These are phyloP conservation scores for Iguana delicatissima DNA, from an alignment of 2,797 vertebrate species.

Conservation along the genomic window DNA sequence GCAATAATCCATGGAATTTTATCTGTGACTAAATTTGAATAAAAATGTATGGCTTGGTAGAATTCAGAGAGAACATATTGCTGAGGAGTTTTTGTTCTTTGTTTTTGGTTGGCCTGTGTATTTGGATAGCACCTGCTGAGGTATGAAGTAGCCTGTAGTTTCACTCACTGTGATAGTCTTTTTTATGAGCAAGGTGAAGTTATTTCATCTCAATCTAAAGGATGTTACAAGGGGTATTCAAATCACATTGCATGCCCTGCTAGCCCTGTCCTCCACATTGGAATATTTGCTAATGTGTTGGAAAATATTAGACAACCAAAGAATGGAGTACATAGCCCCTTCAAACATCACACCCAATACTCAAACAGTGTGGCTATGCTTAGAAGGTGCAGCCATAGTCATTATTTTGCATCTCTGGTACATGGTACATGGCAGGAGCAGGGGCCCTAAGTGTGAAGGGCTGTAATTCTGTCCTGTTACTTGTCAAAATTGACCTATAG, in stretches of 20 bases:
- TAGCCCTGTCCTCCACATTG: background rate
- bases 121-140: background rate
- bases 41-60: background rate
- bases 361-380: no score
- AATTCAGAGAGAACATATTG: background rate
- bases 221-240: background rate
- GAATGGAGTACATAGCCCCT: background rate
- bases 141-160: background rate
- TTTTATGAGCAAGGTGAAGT: background rate
- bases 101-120: background rate
- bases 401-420: background rate
- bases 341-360: background rate
- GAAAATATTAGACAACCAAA: background rate
- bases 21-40: background rate
- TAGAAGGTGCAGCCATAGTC: background rate
- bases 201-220: background rate
- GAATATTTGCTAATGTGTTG: background rate
- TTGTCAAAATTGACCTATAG: background rate
- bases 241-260: background rate
- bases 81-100: no score
- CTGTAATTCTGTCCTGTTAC: background rate
- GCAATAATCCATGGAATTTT: constrained; percentile 6
- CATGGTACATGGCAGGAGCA: no score
- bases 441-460: background rate
- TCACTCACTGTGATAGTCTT: background rate